Conservation (phyloP, 2,888 invertebrate genomes). For the Caenorhabditis imperialis region DNA sequence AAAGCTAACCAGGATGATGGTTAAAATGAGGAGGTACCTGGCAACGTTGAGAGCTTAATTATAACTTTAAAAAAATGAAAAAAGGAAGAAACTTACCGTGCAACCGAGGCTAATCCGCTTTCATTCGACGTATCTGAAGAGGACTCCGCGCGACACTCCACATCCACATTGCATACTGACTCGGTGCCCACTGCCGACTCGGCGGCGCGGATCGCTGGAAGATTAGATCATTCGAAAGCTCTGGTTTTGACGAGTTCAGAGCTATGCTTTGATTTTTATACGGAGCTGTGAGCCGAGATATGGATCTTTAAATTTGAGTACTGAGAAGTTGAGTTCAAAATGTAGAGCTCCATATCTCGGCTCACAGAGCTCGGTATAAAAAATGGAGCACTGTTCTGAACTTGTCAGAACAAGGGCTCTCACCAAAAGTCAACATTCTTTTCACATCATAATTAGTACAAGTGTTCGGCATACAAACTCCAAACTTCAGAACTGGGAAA, state of each 20-base stretch:
- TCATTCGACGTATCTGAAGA: slow-evolving; percentile 68
- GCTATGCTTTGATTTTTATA: no score
- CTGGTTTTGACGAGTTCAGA: no score
- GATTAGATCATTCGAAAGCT: not conserved
- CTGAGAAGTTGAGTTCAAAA: no score
- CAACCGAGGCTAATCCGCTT: slow-evolving; percentile 66
- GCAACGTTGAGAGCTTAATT: not conserved
- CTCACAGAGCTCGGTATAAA: no score
- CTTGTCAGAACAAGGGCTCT: no score
- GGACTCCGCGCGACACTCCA: slow-evolving; percentile 73
- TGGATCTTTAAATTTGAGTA: no score
- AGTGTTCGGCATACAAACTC: slow-evolving; percentile 77
- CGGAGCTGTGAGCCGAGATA: no score
- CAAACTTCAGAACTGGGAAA: slow-evolving; percentile 76
- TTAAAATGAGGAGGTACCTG: slow-evolving; percentile 71
- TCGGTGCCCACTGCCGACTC: slow-evolving; percentile 68
- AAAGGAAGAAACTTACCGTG: slow-evolving; percentile 71
- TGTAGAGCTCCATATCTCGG: no score
- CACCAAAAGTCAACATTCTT: slow-evolving; percentile 73
- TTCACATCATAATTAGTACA: slow-evolving; percentile 77
- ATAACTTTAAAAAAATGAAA: no score
- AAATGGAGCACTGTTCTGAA: no score
- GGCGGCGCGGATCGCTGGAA: slow-evolving; percentile 69
- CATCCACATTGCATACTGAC: slow-evolving; percentile 74
- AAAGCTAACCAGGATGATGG: slow-evolving; percentile 69